Conservation (phyloP, 2,797 vertebrate species). For the Ficedula albicollis region DNA sequence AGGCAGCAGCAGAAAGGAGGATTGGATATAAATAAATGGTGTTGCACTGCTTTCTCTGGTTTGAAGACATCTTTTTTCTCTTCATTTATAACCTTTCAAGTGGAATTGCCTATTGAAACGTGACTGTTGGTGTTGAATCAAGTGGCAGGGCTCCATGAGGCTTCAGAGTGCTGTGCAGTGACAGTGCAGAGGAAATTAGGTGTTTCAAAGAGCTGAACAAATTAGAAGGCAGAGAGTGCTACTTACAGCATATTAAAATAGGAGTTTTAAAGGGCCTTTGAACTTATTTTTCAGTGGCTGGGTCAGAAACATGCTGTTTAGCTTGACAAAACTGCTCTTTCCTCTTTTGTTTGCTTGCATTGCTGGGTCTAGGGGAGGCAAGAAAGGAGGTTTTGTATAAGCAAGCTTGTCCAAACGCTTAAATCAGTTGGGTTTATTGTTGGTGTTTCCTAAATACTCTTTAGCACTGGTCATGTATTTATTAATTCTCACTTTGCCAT, state of each 20-base stretch:
- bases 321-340: background rate
- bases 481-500: background rate
- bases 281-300: slow-evolving; percentile 18
- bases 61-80: slow-evolving; percentile 8
- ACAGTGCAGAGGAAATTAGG: slow-evolving; percentile 46
- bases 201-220: slow-evolving; percentile 62
- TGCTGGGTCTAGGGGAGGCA: background rate
- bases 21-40: slow-evolving; percentile 43
- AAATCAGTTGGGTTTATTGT: background rate
- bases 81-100: slow-evolving; percentile 60
- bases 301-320: slow-evolving; percentile 10
- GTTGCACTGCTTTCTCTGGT: slow-evolving; percentile 3
- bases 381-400: background rate
- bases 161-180: slow-evolving; percentile 38
- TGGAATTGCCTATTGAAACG: slow-evolving; percentile 52
- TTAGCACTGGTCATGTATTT: background rate
- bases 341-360: background rate
- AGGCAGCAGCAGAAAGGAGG: background rate
- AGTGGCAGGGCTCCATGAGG: slow-evolving; percentile 42
- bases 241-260: slow-evolving; percentile 29
- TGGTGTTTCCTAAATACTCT: background rate
- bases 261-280: slow-evolving; percentile 53
- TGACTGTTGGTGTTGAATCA: slow-evolving; percentile 41
- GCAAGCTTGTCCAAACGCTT: background rate
- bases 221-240: slow-evolving; percentile 55